Conservation (phyloP, 2,797 vertebrate species). For the Ibycter americanus region DNA sequence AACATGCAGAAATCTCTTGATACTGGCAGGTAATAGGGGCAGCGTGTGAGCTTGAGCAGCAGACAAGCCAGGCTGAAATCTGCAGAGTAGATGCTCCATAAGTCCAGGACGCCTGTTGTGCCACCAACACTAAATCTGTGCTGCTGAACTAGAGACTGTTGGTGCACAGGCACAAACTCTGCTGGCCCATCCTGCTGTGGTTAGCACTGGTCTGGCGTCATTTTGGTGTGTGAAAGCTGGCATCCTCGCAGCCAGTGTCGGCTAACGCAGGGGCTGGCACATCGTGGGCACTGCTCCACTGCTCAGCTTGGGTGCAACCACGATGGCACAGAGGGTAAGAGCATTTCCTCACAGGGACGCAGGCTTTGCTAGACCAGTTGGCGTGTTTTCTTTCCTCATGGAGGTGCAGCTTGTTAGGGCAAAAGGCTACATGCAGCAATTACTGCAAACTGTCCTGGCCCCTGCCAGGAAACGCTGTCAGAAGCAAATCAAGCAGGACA, state of each 20-base stretch:
- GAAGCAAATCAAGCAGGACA: neutral
- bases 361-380: neutral
- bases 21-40: neutral
- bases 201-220: fast-evolving
- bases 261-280: fast-evolving
- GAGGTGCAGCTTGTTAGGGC: neutral
- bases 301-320: fast-evolving
- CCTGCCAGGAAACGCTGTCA: fast-evolving
- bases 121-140: fast-evolving
- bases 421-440: fast-evolving
- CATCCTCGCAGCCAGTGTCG: fast-evolving
- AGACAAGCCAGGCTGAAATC: neutral
- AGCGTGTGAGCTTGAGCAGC: neutral
- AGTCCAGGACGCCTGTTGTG: fast-evolving
- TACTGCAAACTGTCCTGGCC: neutral
- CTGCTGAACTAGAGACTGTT: fast-evolving
- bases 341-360: fast-evolving
- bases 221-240: neutral
- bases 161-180: fast-evolving
- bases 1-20: neutral
- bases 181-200: neutral
- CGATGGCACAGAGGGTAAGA: fast-evolving
- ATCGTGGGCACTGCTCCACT: fast-evolving
- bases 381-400: neutral
- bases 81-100: neutral